Base-by-base conservation (phyloP, 92 coral and sea anemone species). In the Paragorgia papillata region DNA sequence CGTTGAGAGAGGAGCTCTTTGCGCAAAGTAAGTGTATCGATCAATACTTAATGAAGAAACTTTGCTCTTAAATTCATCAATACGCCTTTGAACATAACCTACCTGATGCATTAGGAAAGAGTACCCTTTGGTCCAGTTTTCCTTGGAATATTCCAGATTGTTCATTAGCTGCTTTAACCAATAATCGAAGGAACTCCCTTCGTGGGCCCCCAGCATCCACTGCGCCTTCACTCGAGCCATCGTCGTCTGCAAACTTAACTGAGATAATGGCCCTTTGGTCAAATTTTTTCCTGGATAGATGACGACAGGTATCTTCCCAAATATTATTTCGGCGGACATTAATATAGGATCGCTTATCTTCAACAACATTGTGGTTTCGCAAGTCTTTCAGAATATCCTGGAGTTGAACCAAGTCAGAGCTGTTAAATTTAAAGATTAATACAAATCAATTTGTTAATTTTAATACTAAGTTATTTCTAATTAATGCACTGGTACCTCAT, bases 161-260 rank as follows among this genome's bases (percentile, higher is more conserved):
- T 25, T 82, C 81, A 34, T 86, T 86, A 13, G 65, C 85, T 28
- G 87, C 84, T 73, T 83, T 86, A 14, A 82, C 53, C 48, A 77
- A 51, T 66, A n/a, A 86, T 21, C 62, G 28, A 57, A 57, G 62
- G 22, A 21, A 57, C 22, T 57, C 62, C 62, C 13, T 25, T 24
- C 62, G 62, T 21, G n/a, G 62, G 28, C 62, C 62, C 26, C 22
- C 62, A 21, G 62, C 62, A 57, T 57, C 31, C 1, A 57, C 31
- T 57, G 62, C 62, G 26, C 62, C 62, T 6, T 57, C 62, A 24
- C 62, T 57, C 13, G 1, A 57, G 30, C 62, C 62, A 57, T 57
- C 62, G 30, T 57, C 62, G 22, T 57, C 62, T 6, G 62, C 62
- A 57, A 57, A 57, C 26, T 24, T 25, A 6, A 57, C 31, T 21